phyloP scores from a whole-genome alignment of 2,113 vertebrate genomes.

The Puma concolor region DNA sequence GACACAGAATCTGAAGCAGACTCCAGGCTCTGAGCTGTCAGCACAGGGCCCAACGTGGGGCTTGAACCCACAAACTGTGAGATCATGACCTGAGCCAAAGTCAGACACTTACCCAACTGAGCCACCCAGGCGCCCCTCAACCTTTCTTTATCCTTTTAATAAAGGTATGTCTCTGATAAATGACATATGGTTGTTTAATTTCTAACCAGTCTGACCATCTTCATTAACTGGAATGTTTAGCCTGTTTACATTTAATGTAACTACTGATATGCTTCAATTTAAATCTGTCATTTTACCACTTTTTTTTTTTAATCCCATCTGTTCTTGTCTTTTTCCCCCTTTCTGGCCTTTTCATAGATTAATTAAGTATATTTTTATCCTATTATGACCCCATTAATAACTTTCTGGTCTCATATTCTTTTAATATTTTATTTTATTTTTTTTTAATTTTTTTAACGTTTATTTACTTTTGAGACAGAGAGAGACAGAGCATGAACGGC shows the following conservation, averaged over 20 bases:
- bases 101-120: no score
- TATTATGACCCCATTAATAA: neutral
- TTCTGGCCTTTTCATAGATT: neutral
- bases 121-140: neutral
- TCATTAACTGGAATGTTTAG: neutral
- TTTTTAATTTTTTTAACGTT: no score
- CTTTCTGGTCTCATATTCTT: neutral
- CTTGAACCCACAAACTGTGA: no score
- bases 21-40: no score
- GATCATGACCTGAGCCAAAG: no score
- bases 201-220: neutral
- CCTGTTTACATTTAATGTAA: constrained; percentile 9
- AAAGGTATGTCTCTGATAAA: constrained; percentile 8
- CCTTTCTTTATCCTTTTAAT: neutral
- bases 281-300: neutral
- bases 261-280: neutral
- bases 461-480: no score
- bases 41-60: no score
- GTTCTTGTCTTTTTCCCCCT: neutral
- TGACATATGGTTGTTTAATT: neutral
- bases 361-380: constrained; percentile 38
- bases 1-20: no score
- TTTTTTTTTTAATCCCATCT: neutral
- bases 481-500: no score
- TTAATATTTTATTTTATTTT: neutral